Conservation (phyloP, 2,797 vertebrate species). For the Acanthornis magna region DNA sequence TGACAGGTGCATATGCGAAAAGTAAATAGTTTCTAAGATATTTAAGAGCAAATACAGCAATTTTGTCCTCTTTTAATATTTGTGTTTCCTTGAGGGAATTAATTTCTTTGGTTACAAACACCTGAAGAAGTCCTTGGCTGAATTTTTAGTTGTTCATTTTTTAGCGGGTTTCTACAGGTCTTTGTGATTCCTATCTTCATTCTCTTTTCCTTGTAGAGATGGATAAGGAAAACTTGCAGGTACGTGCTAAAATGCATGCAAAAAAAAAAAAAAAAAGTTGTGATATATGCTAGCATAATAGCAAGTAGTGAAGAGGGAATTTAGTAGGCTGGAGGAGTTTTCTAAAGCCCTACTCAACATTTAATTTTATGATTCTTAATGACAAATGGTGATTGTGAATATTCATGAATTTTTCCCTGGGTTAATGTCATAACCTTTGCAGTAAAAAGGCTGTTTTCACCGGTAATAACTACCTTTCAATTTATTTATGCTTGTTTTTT, state of each 20-base stretch:
- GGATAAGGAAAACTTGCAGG: background rate
- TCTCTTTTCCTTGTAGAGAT: background rate
- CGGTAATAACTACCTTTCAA: slow-evolving; percentile 46
- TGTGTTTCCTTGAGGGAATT: background rate
- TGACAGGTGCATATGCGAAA: background rate
- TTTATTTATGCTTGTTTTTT: slow-evolving; percentile 21
- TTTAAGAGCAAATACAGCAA: background rate
- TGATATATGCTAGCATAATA: background rate
- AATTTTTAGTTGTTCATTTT: background rate
- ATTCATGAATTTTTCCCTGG: slow-evolving; percentile 68
- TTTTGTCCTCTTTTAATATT: background rate
- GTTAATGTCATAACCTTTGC: slow-evolving; percentile 64
- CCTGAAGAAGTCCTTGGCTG: background rate
- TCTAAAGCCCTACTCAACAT: slow-evolving; percentile 60
- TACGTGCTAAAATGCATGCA: background rate
- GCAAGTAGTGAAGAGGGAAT: slow-evolving; percentile 31
- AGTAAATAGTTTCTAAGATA: background rate
- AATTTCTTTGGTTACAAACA: background rate
- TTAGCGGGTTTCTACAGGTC: background rate
- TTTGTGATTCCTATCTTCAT: background rate
- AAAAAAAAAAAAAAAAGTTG: background rate
- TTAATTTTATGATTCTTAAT: slow-evolving; percentile 70
- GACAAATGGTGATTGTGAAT: slow-evolving; percentile 68
- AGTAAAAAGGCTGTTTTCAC: slow-evolving; percentile 46
- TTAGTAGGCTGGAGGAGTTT: slow-evolving; percentile 53